These are phyloP conservation scores for Volucella inflata DNA, from an alignment of 2,888 invertebrate genomes.

Conservation along the genomic window DNA sequence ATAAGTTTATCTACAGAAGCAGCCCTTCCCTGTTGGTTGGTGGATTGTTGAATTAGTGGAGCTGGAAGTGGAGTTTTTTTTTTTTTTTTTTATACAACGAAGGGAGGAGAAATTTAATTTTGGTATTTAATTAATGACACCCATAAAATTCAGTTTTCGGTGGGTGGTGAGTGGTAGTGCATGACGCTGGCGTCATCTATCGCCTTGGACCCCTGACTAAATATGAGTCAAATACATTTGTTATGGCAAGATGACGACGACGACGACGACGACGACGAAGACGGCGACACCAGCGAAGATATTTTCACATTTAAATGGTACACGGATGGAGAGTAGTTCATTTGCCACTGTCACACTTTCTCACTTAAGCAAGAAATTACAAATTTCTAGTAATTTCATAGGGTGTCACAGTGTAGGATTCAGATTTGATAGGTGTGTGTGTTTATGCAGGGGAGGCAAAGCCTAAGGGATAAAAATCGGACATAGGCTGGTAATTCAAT, in stretches of 20 bases:
- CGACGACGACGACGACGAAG: conserved; percentile 21
- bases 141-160: conserved; percentile 38
- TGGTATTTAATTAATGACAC: conserved; percentile 61
- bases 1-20: conserved; percentile 35
- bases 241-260: conserved; percentile 46
- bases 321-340: background rate
- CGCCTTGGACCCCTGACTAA: conserved; percentile 15
- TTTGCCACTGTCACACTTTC: conserved; percentile 12
- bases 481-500: conserved; percentile 1
- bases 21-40: background rate
- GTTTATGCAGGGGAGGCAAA: background rate
- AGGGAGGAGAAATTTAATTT: conserved; percentile 59
- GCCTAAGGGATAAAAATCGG: background rate
- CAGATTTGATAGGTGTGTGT: background rate
- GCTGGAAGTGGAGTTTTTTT: background rate
- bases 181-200: conserved; percentile 23
- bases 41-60: background rate
- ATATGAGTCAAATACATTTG: conserved; percentile 40
- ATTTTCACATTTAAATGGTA: conserved; percentile 16
- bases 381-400: background rate
- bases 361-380: conserved; percentile 4
- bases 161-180: background rate
- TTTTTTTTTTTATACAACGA: background rate
- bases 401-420: no score
- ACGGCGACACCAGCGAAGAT: no score